These are phyloP conservation scores for Pteronura brasiliensis DNA, from an alignment of 2,113 vertebrate genomes.

Conservation along the genomic window DNA sequence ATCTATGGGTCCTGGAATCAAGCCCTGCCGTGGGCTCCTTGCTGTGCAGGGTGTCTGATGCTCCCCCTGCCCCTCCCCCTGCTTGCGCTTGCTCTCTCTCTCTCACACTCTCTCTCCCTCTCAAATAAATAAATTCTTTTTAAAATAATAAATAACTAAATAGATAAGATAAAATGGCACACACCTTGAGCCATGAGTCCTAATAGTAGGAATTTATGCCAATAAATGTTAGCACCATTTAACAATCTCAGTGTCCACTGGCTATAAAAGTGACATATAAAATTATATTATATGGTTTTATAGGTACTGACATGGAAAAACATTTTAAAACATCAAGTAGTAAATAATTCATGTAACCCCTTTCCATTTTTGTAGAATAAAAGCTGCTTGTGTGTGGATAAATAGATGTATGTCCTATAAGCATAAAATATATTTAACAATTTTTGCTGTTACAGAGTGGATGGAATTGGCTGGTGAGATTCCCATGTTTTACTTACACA, in stretches of 20 bases:
- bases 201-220: not conserved
- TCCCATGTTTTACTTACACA: not conserved
- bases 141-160: not conserved
- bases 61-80: no score
- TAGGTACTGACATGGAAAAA: not conserved
- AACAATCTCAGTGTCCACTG: not conserved
- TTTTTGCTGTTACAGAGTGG: not conserved
- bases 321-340: not conserved
- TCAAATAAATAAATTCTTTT: not conserved
- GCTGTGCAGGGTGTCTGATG: no score
- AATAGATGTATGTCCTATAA: not conserved
- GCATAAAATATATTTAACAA: not conserved
- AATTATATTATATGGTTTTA: not conserved
- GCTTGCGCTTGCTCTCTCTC: not conserved
- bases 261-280: not conserved
- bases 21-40: no score
- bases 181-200: not conserved
- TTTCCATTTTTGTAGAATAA: not conserved
- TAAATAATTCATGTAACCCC: not conserved
- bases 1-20: no score
- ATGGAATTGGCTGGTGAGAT: not conserved
- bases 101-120: not conserved
- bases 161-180: not conserved
- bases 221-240: not conserved
- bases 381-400: not conserved